Evolutionary conservation across 2,888 invertebrate genomes (phyloP), one percentile per base, ranked within the genome.

Genomic region (Helleia helle): DNA sequence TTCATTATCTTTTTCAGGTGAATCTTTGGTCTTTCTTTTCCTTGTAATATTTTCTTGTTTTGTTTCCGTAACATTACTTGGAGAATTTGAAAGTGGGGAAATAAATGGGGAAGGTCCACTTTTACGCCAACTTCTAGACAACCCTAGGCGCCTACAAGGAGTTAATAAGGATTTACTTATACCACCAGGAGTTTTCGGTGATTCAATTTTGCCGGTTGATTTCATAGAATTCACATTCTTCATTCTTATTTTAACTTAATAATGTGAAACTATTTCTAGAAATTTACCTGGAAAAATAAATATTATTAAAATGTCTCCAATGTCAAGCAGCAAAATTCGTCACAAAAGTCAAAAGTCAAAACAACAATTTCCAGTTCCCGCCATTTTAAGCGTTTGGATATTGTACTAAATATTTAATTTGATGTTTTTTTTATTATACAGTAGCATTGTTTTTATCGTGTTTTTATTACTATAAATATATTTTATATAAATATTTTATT

Each of bases 121-220:
- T 52, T 71, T 76, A 47, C 56, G 72, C 72, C 75, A 79, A 43
- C 74, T 80, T 11, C 86, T 72, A 1, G 87, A 86, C 18, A 87
- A 63, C 6, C 87, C 87, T 24, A 87, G 59, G 56, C 87, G 69
- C 57, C 87, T 65, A 50, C 86, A 87, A 12, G 87, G 87, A 34
- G 87, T 87, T 28, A 87, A 58, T 26, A 86, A 62, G 13, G 76
- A 74, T 51, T 83, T 87, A 51, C 79, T 86, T 13, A 87, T 87
- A 11, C 86, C 84, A 11, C 80, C 84, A 1, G 80, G 79, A 12
- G 80, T 85, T 55, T 83, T 83, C 1, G 83, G 79, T 0, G 83
- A 74, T 38, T 73, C 73, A 6, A 44, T 56, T 40, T 52, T 61
- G 25, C 12, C 40, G n/a, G 48, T 63, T 2, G 57, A 44, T 51